Conservation (phyloP, 2,113 vertebrate species). For the Triplophysa dalaica region DNA sequence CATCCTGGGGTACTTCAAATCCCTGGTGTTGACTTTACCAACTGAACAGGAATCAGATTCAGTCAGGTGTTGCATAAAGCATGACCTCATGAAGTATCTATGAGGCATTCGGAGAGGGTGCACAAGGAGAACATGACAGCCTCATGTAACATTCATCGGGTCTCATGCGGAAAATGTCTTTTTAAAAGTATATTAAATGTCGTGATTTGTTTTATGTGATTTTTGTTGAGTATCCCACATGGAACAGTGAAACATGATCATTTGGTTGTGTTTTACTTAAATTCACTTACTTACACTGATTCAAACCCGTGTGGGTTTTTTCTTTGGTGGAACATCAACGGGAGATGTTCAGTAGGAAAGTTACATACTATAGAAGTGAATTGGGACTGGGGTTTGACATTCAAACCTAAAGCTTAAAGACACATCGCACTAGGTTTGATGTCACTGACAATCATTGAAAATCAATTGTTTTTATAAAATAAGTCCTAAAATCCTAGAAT, state of each 20-base stretch:
- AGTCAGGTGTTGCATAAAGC: constrained; percentile 32
- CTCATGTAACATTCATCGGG: constrained; percentile 29
- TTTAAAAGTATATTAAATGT: constrained; percentile 22
- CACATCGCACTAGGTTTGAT: neutral
- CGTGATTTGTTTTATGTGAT: neutral
- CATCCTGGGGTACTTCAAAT: constrained; percentile 22
- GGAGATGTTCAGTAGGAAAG: neutral
- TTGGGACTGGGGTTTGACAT: neutral
- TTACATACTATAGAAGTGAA: neutral
- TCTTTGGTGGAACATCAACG: neutral
- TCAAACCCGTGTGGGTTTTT: neutral
- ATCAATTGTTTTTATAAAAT: too few relatives aligned
- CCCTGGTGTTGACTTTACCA: constrained; percentile 7
- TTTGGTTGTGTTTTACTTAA: neutral
- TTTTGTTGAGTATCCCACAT: neutral
- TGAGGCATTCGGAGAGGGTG: constrained; percentile 28
- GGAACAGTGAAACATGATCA: neutral
- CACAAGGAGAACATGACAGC: constrained; percentile 15
- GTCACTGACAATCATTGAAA: neutral
- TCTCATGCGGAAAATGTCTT: constrained; percentile 31
- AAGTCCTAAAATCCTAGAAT: too few relatives aligned
- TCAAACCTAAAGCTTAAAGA: neutral
- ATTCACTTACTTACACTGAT: too few relatives aligned
- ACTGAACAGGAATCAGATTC: neutral
- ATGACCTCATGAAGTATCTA: constrained; percentile 20